Evolutionary conservation across 2,113 vertebrate genomes (phyloP), one percentile per base, ranked within the genome.

Genomic region (Leucoraja erinaceus): DNA sequence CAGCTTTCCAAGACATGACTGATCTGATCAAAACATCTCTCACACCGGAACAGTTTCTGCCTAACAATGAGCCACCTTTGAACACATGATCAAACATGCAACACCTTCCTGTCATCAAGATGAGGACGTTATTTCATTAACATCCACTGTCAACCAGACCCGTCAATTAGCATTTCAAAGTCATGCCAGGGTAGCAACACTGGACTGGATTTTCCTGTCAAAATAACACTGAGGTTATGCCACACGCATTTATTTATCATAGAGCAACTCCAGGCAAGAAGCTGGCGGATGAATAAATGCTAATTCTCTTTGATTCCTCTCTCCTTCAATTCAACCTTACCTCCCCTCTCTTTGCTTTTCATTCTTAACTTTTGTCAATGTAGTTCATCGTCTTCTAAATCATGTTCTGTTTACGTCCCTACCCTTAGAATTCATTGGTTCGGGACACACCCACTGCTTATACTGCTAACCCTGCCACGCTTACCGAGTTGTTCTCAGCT

Each of bases 11-110:
- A n/a, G 25, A 63, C 83, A 86, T 86, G 59, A 63, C 56, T 31
- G 83, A 86, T 86, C 83, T 86, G 83, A 86, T 86, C 83, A 86
- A 86, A 84, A 63, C 83, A 86, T 63, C 83, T 86, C 59, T 84
- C 54, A 3, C 22, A 22, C 81, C 56, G 10, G 83, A 86, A 86
- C 59, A 63, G 59, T 61, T 86, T 25, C 83, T 86, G 83, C 25
- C 83, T 31, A 63, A 63, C 83, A 86, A 12, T 12, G 28, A 63
- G 4, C 59, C 12, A 61, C 61, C 83, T 61, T 86, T 63, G 14
- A 63, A 31, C 83, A 86, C 33, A 16, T 86, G 56, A 86, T 63
- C 83, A 86, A 86, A 63, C 56, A 63, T 7, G 25, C 25, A 84
- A 28, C 56, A 14, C 11, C 28, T 86, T 63, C 56, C 14, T 63